Evolutionary conservation across 1,140 invertebrate species (phyloP).

Genomic region (Drosophila mayri): DNA sequence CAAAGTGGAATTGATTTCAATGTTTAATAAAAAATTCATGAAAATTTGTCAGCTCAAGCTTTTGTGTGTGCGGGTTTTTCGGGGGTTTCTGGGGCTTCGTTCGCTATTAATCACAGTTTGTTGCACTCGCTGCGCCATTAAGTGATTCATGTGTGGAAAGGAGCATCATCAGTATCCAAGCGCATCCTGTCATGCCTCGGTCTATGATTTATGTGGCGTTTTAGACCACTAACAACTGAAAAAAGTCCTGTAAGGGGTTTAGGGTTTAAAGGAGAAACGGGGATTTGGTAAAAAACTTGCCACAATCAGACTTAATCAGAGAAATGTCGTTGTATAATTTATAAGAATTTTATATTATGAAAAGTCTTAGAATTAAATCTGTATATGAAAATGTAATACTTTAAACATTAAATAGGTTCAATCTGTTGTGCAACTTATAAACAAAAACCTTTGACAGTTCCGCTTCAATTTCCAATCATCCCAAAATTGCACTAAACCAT

Average conservation of each 20-base stretch:
- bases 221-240: slow-evolving; percentile 66
- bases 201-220: slow-evolving; percentile 77
- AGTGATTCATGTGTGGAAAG: slow-evolving; percentile 74
- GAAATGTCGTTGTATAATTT: slow-evolving; percentile 19
- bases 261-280: background rate
- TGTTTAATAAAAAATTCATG: slow-evolving; percentile 84
- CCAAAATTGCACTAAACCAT: slow-evolving; percentile 8
- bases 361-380: background rate
- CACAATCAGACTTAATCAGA: slow-evolving; percentile 58
- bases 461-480: background rate
- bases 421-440: background rate
- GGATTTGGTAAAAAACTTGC: slow-evolving; percentile 19
- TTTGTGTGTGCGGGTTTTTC: slow-evolving; percentile 12
- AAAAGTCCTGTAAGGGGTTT: slow-evolving; percentile 14
- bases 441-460: background rate
- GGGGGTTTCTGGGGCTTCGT: slow-evolving; percentile 24
- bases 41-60: slow-evolving; percentile 79
- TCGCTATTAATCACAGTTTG: slow-evolving; percentile 82
- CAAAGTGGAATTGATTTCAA: slow-evolving; percentile 82
- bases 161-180: slow-evolving; percentile 56
- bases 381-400: background rate
- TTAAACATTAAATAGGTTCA: background rate
- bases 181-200: slow-evolving; percentile 72
- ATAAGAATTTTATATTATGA: background rate
- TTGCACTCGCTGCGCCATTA: slow-evolving; percentile 81